A percentile compares a stretch with the other conserved stretches of the same genome.
These are phyloP conservation scores for Psittacus erithacus DNA, from an alignment of 2,113 vertebrate species.

Conservation along the genomic window DNA sequence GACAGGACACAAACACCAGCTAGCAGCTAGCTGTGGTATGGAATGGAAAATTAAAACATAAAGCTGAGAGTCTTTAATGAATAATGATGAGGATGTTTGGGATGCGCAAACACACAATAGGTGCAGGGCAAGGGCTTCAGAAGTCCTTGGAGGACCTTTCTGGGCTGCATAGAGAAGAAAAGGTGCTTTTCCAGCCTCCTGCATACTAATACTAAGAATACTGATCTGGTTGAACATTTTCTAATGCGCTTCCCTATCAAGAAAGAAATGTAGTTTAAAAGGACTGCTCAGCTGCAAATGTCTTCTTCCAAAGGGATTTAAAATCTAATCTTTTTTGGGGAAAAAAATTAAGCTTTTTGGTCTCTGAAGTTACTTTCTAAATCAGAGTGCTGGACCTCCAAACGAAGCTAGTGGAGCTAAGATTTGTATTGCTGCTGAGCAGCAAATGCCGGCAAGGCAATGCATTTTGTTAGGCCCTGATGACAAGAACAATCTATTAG, in stretches of 20 bases:
- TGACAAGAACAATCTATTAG: conserved; percentile 4
- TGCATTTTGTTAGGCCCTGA: not conserved
- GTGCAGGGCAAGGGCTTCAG: not conserved
- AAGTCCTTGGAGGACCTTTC: not conserved
- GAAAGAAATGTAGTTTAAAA: not conserved
- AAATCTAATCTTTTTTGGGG: conserved; percentile 7
- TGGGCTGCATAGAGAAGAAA: not conserved
- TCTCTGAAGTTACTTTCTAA: not conserved
- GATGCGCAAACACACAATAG: not conserved
- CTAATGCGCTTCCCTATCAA: not conserved
- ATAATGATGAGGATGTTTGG: not conserved
- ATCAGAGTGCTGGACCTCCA: not conserved
- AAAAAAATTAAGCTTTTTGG: conserved; percentile 9
- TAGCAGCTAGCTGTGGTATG: not conserved
- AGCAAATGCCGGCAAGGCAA: not conserved
- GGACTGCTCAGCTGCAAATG: conserved; percentile 1
- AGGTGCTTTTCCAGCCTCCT: not conserved
- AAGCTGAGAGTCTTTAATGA: not conserved
- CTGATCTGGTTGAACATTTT: not conserved
- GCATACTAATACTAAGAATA: not conserved
- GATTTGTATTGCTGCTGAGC: conserved; percentile 2
- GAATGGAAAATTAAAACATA: not conserved
- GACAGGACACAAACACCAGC: not conserved
- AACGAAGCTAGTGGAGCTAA: not conserved
- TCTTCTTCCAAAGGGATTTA: conserved; percentile 5